Base-by-base conservation (phyloP, 2,113 vertebrate genomes). In the Cromileptes altivelis region DNA sequence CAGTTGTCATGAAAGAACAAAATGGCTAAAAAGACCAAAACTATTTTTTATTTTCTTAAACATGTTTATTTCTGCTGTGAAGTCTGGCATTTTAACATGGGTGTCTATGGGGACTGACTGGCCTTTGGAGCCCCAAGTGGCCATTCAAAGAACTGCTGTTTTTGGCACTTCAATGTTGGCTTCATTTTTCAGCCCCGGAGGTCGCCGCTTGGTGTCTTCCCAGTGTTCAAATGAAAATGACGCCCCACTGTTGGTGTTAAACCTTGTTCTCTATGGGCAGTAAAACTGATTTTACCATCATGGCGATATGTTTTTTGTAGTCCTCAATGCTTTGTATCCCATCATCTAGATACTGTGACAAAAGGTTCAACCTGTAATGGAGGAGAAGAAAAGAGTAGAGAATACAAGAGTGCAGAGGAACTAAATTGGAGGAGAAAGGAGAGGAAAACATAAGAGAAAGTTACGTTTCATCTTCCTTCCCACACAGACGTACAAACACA, bases 381-480 rank as follows among this genome's bases (percentile, higher is more conserved):
- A 21, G 17, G 25, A 58, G 18, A 65, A 64, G 15, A 69, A 18
- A 68, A 40, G 42, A 45, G 42, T 11, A 11, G 1, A n/a, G 33
- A 65, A 63, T 47, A 76, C 55, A 91, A 65, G 47, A 71, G 37
- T 6, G 7, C 10, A 1, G 6, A 75, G 47, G 23, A 87, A 76
- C 65, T 50, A 77, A 88, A 74, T 73, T 40, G 14, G 73, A 4
- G 17, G 40, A 78, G 56, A 73, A 78, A 62, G 9, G 4, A 47
- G 9, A 53, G 27, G 40, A 55, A 78, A 75, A 61, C 25, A 42
- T 0, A 40, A 37, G 37, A 8, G 15, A 50, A 47, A 19, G 33
- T 72, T 58, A 3, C 2, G 21, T 75, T 90, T 87, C 72, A 90
- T 90, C 79, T 85, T 81, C 52, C 60, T 30, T 77, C 80, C 79